phyloP scores from a whole-genome alignment of 2,797 vertebrate genomes.

The Syngnathus acus region DNA sequence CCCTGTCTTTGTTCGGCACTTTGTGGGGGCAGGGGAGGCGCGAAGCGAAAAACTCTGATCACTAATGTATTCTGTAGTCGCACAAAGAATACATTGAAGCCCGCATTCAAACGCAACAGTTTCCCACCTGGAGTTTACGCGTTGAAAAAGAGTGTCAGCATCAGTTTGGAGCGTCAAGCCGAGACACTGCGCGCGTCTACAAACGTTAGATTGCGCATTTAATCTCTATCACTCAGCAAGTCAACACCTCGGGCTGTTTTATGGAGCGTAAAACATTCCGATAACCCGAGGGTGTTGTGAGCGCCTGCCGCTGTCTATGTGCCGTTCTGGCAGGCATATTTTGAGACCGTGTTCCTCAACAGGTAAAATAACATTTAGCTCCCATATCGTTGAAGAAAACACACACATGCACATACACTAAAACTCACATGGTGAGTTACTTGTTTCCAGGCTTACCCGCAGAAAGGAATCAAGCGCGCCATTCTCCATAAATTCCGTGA shows the following conservation, averaged over 20 bases:
- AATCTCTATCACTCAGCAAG: constrained; percentile 60
- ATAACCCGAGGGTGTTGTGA: constrained; percentile 52
- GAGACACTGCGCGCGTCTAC: constrained; percentile 48
- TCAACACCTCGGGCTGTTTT: constrained; percentile 53
- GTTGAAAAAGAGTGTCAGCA: constrained; percentile 48
- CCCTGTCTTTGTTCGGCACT: constrained; percentile 39
- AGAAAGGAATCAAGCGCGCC: constrained; percentile 96
- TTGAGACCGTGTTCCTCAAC: not conserved
- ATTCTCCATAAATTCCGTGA: constrained; percentile 99
- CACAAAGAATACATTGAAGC: constrained; percentile 41
- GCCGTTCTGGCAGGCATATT: no score
- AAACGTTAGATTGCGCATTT: constrained; percentile 57
- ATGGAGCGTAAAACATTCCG: constrained; percentile 46
- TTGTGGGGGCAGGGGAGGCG: constrained; percentile 38
- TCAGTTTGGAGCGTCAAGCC: constrained; percentile 56
- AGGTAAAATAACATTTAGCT: not conserved
- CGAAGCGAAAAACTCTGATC: constrained; percentile 35
- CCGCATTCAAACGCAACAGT: constrained; percentile 45
- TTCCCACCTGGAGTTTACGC: constrained; percentile 46
- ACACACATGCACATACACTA: not conserved
- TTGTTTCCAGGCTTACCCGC: constrained; percentile 72
- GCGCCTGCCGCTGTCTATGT: constrained; percentile 27
- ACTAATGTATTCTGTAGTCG: constrained; percentile 41
- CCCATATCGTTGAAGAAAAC: not conserved
- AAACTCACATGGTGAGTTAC: not conserved